Conservation (phyloP, 2,797 vertebrate species). For the Helostoma temminkii region DNA sequence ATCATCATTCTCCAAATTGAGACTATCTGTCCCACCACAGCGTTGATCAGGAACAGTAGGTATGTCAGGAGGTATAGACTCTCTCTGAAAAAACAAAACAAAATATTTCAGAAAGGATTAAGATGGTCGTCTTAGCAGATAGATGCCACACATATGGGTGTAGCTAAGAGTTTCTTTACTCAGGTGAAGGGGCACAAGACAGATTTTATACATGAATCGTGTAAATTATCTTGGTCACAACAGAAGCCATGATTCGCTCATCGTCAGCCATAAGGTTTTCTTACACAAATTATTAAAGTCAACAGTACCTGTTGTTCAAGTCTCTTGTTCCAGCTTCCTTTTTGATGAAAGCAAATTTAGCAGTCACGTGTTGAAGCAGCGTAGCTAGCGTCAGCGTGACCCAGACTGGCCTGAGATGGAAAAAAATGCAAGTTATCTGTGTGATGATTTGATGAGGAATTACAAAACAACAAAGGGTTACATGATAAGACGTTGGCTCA, state of each 20-base stretch:
- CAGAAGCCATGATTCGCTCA: too few relatives aligned
- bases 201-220: neutral
- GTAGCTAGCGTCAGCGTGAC: slow-evolving; percentile 85
- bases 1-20: slow-evolving; percentile 89
- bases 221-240: too few relatives aligned
- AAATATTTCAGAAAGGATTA: neutral
- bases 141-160: neutral
- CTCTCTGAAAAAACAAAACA: slow-evolving; percentile 78
- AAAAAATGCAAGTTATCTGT: neutral
- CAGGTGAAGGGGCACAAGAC: neutral
- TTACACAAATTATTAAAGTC: too few relatives aligned
- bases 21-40: slow-evolving; percentile 85
- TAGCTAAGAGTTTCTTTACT: neutral
- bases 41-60: slow-evolving; percentile 90
- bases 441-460: neutral
- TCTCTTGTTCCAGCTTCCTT: slow-evolving; percentile 81
- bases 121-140: neutral
- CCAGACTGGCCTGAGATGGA: slow-evolving; percentile 90
- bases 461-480: neutral
- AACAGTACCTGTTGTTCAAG: slow-evolving; percentile 85
- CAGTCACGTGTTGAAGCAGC: slow-evolving; percentile 84
- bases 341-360: slow-evolving; percentile 88
- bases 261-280: too few relatives aligned
- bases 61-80: slow-evolving; percentile 89
- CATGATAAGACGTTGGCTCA: slow-evolving; percentile 71